These are phyloP conservation scores for Plebejus anna DNA, from an alignment of 2,888 invertebrate species.

Conservation along the genomic window DNA sequence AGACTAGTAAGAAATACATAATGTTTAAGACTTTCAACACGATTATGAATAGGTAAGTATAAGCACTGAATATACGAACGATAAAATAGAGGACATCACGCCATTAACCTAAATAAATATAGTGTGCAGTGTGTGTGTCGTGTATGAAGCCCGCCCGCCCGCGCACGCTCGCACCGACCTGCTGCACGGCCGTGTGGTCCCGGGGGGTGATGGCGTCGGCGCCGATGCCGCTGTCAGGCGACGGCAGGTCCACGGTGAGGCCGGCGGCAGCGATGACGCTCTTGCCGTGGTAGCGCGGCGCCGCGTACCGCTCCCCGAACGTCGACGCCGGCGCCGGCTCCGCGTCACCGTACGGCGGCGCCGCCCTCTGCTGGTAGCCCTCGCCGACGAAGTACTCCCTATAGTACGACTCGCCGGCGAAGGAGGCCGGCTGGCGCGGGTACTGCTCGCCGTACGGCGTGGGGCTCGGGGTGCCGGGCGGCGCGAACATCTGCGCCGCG, in stretches of 20 bases:
- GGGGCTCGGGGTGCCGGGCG: slow-evolving; percentile 84
- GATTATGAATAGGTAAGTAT: neutral
- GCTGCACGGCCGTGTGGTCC: slow-evolving; percentile 93
- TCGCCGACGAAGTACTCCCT: slow-evolving; percentile 88
- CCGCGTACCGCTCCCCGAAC: slow-evolving; percentile 84
- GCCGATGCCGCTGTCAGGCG: slow-evolving; percentile 97
- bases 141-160: slow-evolving; percentile 65
- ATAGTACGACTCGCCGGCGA: slow-evolving; percentile 87
- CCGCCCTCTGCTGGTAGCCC: slow-evolving; percentile 81
- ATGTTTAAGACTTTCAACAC: neutral
- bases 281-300: slow-evolving; percentile 86
- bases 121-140: slow-evolving; percentile 43
- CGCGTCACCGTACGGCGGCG: slow-evolving; percentile 78
- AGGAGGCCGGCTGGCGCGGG: slow-evolving; percentile 78
- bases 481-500: slow-evolving; percentile 84
- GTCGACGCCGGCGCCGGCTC: slow-evolving; percentile 81
- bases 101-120: slow-evolving; percentile 33
- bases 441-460: slow-evolving; percentile 80
- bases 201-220: slow-evolving; percentile 95
- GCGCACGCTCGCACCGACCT: slow-evolving; percentile 83
- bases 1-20: slow-evolving; percentile 7
- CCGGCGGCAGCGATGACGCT: slow-evolving; percentile 87
- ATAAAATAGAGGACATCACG: slow-evolving; percentile 12
- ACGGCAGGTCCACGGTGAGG: slow-evolving; percentile 95
- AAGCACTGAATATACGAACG: slow-evolving; percentile 1